A percentile compares a stretch with the other conserved stretches of the same genome.
These are phyloP conservation scores for Bradynema listronoti DNA, from an alignment of 1,140 invertebrate species.

Conservation along the genomic window DNA sequence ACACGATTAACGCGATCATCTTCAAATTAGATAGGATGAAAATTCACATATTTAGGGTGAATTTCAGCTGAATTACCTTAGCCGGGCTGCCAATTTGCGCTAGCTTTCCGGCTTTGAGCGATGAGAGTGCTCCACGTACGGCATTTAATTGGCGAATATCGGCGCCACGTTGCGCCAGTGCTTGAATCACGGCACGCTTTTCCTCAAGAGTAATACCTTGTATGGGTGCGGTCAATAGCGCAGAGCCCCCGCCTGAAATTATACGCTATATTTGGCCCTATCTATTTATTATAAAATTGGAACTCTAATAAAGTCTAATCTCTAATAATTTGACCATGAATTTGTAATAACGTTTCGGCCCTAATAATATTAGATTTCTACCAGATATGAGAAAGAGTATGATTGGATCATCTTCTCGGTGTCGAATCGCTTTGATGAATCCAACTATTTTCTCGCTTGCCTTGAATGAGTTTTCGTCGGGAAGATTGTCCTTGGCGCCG, in stretches of 20 bases:
- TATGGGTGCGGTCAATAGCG: constrained; percentile 73
- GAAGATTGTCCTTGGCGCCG: constrained; percentile 69
- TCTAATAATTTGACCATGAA: too few species aligned
- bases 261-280: too few species aligned
- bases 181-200: constrained; percentile 69
- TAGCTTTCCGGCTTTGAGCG: constrained; percentile 82
- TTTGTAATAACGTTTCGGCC: too few species aligned
- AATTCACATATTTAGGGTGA: too few species aligned
- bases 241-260: constrained; percentile 83
- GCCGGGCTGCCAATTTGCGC: constrained; percentile 66
- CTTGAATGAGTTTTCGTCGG: constrained; percentile 67
- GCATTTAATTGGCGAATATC: constrained; percentile 81
- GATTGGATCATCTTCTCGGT: constrained; percentile 67
- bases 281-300: too few species aligned
- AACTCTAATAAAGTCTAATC: too few species aligned
- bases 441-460: constrained; percentile 70
- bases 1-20: constrained; percentile 76
- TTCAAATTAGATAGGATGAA: constrained; percentile 29
- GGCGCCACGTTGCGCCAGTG: constrained; percentile 72
- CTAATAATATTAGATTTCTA: constrained; percentile 30
- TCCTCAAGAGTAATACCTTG: constrained; percentile 69
- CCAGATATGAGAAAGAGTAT: constrained; percentile 67
- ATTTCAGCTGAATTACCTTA: constrained; percentile 53
- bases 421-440: constrained; percentile 61
- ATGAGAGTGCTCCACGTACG: constrained; percentile 75